Evolutionary conservation across 2,888 invertebrate species (phyloP).

Genomic region (Helicoverpa assulta): DNA sequence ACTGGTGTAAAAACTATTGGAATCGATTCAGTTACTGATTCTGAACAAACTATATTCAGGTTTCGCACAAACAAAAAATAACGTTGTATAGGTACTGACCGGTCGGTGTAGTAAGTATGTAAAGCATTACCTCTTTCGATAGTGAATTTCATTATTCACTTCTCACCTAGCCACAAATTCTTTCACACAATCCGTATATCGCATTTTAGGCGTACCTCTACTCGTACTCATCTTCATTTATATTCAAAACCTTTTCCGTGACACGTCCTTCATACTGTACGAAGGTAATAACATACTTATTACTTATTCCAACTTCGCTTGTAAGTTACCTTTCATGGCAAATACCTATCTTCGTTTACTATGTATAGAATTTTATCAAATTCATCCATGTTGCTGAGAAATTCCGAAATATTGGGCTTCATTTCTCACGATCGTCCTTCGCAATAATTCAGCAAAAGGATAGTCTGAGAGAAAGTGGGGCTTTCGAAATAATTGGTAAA

Average conservation of each 20-base stretch:
- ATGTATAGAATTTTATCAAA: conserved; percentile 39
- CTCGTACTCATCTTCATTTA: neutral
- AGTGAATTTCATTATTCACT: neutral
- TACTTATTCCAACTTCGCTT: conserved; percentile 1
- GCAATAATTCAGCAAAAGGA: conserved; percentile 56
- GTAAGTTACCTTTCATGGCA: neutral
- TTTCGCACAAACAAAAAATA: no score
- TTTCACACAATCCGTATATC: neutral
- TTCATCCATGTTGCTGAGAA: conserved; percentile 31
- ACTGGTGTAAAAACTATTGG: no score
- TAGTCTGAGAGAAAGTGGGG: conserved; percentile 44
- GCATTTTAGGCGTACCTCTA: neutral
- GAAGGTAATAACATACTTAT: neutral
- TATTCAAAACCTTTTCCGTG: neutral
- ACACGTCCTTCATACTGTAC: neutral
- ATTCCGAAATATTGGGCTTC: conserved; percentile 54
- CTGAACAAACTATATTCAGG: no score
- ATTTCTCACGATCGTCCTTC: conserved; percentile 46
- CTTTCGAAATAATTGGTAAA: conserved; percentile 63
- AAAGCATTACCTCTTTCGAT: neutral
- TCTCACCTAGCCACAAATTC: neutral
- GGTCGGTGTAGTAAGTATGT: no score
- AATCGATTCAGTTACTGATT: no score
- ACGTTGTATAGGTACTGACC: no score
- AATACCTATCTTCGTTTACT: neutral